phyloP scores from a whole-genome alignment of 2,797 vertebrate species.

The Anguilla megastoma region DNA sequence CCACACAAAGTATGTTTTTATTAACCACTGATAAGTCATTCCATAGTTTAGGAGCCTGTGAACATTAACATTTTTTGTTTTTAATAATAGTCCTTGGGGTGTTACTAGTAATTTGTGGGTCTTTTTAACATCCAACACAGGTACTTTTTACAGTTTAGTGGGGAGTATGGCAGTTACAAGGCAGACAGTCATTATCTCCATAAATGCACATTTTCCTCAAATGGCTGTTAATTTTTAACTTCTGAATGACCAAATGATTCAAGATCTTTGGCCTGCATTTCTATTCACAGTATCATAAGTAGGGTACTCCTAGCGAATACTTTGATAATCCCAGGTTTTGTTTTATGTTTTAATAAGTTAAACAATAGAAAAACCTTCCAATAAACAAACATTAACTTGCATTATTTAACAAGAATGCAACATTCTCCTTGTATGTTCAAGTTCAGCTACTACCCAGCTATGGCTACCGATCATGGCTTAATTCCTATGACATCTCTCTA shows the following conservation, averaged over 20 bases:
- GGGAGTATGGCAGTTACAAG: not conserved
- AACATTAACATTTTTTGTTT: not conserved
- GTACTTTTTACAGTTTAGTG: not conserved
- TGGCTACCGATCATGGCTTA: too few species aligned
- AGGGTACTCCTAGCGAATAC: not conserved
- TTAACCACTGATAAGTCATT: not conserved
- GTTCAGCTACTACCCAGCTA: too few species aligned
- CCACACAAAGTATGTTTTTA: too few species aligned
- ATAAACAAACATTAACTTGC: too few species aligned
- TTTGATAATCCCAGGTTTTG: not conserved
- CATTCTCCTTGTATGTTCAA: too few species aligned
- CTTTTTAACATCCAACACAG: not conserved
- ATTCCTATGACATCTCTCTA: too few species aligned
- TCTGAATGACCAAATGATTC: not conserved
- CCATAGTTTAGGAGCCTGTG: not conserved
- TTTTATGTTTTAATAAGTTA: too few species aligned
- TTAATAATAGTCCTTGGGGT: too few species aligned
- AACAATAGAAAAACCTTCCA: too few species aligned
- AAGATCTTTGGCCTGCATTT: not conserved
- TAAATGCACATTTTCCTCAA: not conserved
- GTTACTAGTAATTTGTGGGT: not conserved
- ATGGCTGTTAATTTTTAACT: not conserved
- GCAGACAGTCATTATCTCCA: not conserved
- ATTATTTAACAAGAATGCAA: too few species aligned
- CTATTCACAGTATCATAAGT: not conserved